A percentile compares a stretch with the other conserved stretches of the same genome.
Evolutionary conservation across 2,888 invertebrate species (phyloP).

Genomic region (Allacma fusca): DNA sequence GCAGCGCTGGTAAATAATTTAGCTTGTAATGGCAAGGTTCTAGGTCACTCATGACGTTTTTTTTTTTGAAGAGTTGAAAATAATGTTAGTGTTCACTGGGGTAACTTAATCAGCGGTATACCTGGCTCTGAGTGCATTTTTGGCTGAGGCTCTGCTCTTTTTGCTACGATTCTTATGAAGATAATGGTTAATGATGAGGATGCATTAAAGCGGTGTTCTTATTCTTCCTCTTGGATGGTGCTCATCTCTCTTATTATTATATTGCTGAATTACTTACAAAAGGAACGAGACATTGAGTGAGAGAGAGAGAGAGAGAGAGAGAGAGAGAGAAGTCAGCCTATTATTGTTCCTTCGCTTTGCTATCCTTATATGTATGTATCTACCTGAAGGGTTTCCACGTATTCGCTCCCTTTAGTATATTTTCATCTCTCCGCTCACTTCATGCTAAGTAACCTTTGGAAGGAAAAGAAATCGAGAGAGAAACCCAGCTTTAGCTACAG

Average conservation of each 20-base stretch:
- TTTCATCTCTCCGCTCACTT: no score
- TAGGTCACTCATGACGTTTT: conserved; percentile 40
- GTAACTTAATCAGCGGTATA: conserved; percentile 26
- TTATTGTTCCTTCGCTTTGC: neutral
- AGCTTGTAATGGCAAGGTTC: conserved; percentile 28
- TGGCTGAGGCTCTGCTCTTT: conserved; percentile 1
- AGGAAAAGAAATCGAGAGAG: conserved; percentile 6
- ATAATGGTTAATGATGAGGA: conserved; percentile 17
- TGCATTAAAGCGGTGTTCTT: neutral
- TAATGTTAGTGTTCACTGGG: conserved; percentile 1
- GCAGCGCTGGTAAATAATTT: neutral
- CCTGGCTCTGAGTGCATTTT: neutral
- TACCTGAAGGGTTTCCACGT: no score
- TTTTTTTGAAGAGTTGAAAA: conserved; percentile 9
- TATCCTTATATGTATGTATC: no score
- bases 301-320: no score
- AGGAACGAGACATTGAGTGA: neutral
- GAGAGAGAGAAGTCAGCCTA: no score
- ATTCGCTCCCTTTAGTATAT: no score
- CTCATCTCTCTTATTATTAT: conserved; percentile 11
- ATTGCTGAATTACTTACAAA: neutral
- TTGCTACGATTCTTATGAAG: neutral
- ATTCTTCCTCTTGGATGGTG: neutral
- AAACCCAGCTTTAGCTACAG: neutral
- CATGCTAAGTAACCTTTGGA: neutral